These are phyloP conservation scores for Athalia cordata DNA, from an alignment of 2,888 invertebrate genomes.

Conservation along the genomic window DNA sequence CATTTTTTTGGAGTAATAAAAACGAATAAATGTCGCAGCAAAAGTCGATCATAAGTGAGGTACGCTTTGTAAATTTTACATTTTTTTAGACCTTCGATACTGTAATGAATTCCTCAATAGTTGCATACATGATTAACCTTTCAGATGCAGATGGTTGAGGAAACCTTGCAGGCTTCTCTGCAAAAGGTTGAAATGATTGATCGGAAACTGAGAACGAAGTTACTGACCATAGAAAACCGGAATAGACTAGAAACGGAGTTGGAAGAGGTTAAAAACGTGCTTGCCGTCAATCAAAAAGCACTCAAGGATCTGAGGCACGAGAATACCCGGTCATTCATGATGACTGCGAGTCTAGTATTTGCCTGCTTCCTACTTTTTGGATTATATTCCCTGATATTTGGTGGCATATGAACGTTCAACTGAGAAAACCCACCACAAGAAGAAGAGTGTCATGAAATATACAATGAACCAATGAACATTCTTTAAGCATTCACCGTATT, in stretches of 20 bases:
- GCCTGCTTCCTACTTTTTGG: constrained; percentile 62
- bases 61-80: not conserved
- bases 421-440: not conserved
- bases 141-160: constrained; percentile 65
- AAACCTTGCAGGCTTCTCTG: constrained; percentile 60
- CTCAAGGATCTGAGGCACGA: constrained; percentile 60
- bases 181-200: constrained; percentile 62
- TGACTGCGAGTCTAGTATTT: constrained; percentile 63
- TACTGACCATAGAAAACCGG: constrained; percentile 62
- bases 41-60: constrained; percentile 31
- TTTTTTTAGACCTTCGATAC: not conserved
- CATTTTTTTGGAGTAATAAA: not conserved
- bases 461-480: no score
- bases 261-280: constrained; percentile 61
- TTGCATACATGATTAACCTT: constrained; percentile 38
- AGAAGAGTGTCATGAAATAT: not conserved
- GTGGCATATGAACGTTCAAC: constrained; percentile 34
- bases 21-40: constrained; percentile 15
- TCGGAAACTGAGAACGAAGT: constrained; percentile 59
- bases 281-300: constrained; percentile 62
- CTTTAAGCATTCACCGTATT: no score
- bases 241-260: constrained; percentile 65
- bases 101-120: not conserved
- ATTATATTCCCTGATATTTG: constrained; percentile 59
- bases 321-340: constrained; percentile 65